These are phyloP conservation scores for Hyla sarda DNA, from an alignment of 2,113 vertebrate genomes.

Conservation along the genomic window DNA sequence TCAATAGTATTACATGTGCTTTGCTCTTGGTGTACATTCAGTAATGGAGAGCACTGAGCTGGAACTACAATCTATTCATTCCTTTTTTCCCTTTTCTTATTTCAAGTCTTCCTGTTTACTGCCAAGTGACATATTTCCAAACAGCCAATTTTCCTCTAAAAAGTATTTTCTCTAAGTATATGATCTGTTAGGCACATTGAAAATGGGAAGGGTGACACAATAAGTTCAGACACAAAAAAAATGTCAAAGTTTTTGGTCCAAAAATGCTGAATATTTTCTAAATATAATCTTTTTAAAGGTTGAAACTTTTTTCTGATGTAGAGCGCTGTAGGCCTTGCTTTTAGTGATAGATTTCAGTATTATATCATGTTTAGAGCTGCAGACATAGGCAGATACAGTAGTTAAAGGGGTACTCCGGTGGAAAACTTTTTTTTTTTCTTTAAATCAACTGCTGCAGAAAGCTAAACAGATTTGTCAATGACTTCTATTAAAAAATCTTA, in stretches of 20 bases:
- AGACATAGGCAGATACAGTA: too few relatives aligned
- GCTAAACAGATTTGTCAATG: too few relatives aligned
- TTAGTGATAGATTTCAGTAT: too few relatives aligned
- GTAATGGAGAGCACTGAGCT: not conserved
- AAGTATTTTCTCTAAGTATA: not conserved
- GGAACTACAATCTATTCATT: not conserved
- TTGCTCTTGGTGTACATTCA: not conserved
- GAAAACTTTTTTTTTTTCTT: too few relatives aligned
- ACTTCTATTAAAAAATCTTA: too few relatives aligned
- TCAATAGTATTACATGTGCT: not conserved
- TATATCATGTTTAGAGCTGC: too few relatives aligned
- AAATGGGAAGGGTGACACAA: not conserved
- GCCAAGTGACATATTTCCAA: slow-evolving; percentile 9
- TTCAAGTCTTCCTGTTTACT: not conserved
- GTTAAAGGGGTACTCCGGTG: too few relatives aligned
- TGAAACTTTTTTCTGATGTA: too few relatives aligned
- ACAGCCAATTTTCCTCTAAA: not conserved
- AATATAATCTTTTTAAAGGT: too few relatives aligned
- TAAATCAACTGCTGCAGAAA: too few relatives aligned
- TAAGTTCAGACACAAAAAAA: not conserved
- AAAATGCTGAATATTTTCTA: too few relatives aligned
- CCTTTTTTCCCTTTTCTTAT: not conserved
- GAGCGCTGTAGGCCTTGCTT: too few relatives aligned
- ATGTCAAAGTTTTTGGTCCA: not conserved
- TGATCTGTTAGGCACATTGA: not conserved